Evolutionary conservation across 1,140 invertebrate species (phyloP).

Genomic region (Diorhabda sublineata): DNA sequence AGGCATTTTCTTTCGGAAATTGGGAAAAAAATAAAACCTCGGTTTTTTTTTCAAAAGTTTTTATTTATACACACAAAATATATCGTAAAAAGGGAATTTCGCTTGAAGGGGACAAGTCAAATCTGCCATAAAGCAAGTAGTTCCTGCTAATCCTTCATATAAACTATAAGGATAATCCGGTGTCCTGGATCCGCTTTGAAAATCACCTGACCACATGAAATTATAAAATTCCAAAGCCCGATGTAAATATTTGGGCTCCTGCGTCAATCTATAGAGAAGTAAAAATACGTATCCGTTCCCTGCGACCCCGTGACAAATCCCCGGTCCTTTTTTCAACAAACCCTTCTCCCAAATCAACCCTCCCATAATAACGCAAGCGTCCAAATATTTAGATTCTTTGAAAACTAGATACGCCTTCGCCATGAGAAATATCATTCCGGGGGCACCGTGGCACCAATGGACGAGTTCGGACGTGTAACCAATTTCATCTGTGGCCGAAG

Average conservation of each 20-base stretch:
- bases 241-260: slow-evolving; percentile 64
- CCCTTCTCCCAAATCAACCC: slow-evolving; percentile 79
- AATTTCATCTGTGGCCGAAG: slow-evolving; percentile 70
- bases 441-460: slow-evolving; percentile 88
- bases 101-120: slow-evolving; percentile 68
- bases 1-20: too few relatives aligned
- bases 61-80: slow-evolving; percentile 51
- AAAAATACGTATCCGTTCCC: slow-evolving; percentile 84
- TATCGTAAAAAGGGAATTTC: slow-evolving; percentile 81
- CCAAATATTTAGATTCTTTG: slow-evolving; percentile 69
- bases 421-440: slow-evolving; percentile 74
- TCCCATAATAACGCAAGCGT: slow-evolving; percentile 63
- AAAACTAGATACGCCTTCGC: slow-evolving; percentile 75
- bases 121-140: slow-evolving; percentile 77
- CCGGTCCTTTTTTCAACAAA: slow-evolving; percentile 75
- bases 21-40: too few relatives aligned
- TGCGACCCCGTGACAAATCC: slow-evolving; percentile 81
- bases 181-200: slow-evolving; percentile 61
- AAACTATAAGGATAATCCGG: slow-evolving; percentile 81
- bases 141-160: slow-evolving; percentile 83
- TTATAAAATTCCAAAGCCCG: slow-evolving; percentile 73
- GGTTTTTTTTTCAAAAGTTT: neutral
- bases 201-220: slow-evolving; percentile 67
- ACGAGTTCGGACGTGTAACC: slow-evolving; percentile 61
- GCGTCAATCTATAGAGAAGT: slow-evolving; percentile 70